A percentile compares a stretch with the other conserved stretches of the same genome.
These are phyloP conservation scores for Amphiura filiformis DNA, from an alignment of 35 echinoderm and acorn worm species.

Conservation along the genomic window DNA sequence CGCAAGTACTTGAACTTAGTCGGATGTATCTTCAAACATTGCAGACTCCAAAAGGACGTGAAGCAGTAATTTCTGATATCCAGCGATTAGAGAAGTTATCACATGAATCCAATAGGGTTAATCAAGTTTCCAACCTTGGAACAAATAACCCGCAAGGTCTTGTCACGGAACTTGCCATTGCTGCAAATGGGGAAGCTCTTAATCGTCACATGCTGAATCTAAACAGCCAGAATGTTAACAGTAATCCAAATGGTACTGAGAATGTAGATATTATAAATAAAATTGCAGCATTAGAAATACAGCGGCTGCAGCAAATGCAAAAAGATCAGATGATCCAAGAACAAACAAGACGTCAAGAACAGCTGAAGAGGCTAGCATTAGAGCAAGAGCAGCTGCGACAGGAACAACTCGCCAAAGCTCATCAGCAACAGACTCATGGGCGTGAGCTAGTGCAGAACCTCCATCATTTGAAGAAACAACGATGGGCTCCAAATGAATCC, in stretches of 20 bases:
- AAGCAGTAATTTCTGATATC: neutral
- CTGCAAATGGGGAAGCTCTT: neutral
- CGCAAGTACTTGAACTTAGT: neutral
- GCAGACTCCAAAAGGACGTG: neutral
- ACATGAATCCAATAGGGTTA: neutral
- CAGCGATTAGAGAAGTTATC: neutral
- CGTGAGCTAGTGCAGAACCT: too few relatives aligned
- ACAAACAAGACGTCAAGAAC: too few relatives aligned
- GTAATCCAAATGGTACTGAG: neutral
- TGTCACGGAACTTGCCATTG: neutral
- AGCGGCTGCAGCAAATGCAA: neutral
- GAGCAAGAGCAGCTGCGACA: too few relatives aligned
- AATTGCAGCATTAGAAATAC: neutral
- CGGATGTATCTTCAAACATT: neutral
- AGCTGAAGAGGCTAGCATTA: too few relatives aligned
- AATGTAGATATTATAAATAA: neutral
- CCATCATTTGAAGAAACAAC: too few relatives aligned
- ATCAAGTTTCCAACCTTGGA: neutral
- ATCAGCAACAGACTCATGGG: too few relatives aligned
- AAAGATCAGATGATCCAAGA: too few relatives aligned
- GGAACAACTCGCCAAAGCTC: too few relatives aligned
- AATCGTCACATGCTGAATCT: neutral
- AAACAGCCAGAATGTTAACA: neutral
- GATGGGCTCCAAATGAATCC: neutral
- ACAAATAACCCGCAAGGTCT: neutral